Percentiles rank a stretch among this genome's conserved stretches.
Evolutionary conservation across 2,888 invertebrate species (phyloP).

Genomic region (Aphidoletes aphidimyza): DNA sequence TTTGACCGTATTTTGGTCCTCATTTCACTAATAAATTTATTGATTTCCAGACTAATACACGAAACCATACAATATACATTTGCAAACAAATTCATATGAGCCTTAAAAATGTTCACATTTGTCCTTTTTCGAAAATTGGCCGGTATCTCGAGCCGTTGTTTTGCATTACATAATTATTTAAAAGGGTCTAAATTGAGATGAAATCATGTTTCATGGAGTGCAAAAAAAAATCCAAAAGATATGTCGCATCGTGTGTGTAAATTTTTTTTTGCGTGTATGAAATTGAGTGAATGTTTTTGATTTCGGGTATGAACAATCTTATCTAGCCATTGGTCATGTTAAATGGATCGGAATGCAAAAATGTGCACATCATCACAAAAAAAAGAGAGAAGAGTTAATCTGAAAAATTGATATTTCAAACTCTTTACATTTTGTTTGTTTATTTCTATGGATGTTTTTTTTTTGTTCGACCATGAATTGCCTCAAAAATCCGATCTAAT

Average conservation of each 20-base stretch:
- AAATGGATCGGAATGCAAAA: slow-evolving; percentile 53
- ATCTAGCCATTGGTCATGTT: slow-evolving; percentile 54
- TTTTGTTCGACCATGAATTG: not conserved
- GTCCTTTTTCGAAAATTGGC: not conserved
- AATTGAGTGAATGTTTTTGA: too few species aligned
- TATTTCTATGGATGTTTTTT: not conserved
- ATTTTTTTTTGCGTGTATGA: not conserved
- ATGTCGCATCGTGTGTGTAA: not conserved
- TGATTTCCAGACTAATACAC: too few species aligned
- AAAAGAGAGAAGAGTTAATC: slow-evolving; percentile 22
- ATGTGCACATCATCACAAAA: slow-evolving; percentile 43
- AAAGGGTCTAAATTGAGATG: slow-evolving; percentile 1
- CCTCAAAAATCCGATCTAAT: not conserved
- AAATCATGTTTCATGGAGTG: slow-evolving; percentile 38
- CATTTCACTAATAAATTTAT: not conserved
- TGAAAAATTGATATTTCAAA: slow-evolving; percentile 49
- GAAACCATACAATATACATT: not conserved
- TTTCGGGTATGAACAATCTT: not conserved
- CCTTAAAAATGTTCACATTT: not conserved
- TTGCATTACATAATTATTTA: not conserved
- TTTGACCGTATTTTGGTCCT: too few species aligned
- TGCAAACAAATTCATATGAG: not conserved
- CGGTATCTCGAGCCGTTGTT: slow-evolving; percentile 37
- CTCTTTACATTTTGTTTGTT: not conserved
- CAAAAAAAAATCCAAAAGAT: not conserved